phyloP scores from a whole-genome alignment of 2,888 invertebrate species.

The Altica lythri region DNA sequence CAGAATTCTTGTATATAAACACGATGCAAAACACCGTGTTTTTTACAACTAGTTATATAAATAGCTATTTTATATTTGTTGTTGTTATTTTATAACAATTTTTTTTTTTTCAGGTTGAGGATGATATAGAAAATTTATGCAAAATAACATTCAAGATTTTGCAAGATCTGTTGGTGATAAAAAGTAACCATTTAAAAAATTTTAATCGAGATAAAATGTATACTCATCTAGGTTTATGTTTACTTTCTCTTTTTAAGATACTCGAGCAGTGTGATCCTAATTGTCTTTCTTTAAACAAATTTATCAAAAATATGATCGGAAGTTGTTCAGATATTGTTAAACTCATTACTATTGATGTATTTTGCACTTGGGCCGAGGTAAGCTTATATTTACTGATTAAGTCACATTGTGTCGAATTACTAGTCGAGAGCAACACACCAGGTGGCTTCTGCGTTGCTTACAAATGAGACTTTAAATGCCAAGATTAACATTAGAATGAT shows the following conservation, averaged over 20 bases:
- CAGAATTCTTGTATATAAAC: too few relatives aligned
- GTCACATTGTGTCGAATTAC: too few relatives aligned
- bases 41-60: too few relatives aligned
- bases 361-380: conserved; percentile 54
- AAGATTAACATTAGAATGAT: too few relatives aligned
- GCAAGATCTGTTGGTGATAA: conserved; percentile 41
- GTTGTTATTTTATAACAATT: too few relatives aligned
- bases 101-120: conserved; percentile 39
- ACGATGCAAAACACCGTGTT: too few relatives aligned
- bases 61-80: too few relatives aligned
- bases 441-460: too few relatives aligned
- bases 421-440: too few relatives aligned
- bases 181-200: conserved; percentile 40
- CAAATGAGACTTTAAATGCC: too few relatives aligned
- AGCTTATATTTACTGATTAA: conserved; percentile 14
- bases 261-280: conserved; percentile 39
- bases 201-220: conserved; percentile 42
- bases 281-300: conserved; percentile 34
- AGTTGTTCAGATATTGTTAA: conserved; percentile 43
- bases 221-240: conserved; percentile 48
- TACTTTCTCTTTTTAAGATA: conserved; percentile 47
- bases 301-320: conserved; percentile 43
- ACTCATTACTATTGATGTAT: conserved; percentile 50
- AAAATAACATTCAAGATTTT: conserved; percentile 43
- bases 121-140: conserved; percentile 38